Conservation (phyloP, 2,113 vertebrate genomes). For the Nothoprocta pentlandii region DNA sequence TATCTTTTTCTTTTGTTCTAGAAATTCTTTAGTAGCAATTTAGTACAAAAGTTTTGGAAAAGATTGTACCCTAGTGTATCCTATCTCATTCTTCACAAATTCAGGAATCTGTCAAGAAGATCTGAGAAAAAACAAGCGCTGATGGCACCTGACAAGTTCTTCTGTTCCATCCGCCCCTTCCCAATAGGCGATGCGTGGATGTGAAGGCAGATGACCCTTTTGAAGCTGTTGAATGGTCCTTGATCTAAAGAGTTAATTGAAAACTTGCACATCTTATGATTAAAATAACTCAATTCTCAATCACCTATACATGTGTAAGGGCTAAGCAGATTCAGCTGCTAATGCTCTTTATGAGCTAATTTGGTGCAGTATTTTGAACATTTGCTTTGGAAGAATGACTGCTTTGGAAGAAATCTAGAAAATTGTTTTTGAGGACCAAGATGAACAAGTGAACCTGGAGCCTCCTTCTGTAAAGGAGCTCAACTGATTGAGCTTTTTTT, state of each 20-base stretch:
- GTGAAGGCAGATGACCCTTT: not conserved
- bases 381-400: not conserved
- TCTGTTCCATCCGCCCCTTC: not conserved
- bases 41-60: not conserved
- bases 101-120: not conserved
- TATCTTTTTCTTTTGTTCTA: not conserved
- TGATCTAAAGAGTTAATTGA: not conserved
- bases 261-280: not conserved
- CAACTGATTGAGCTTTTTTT: not conserved
- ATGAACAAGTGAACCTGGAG: not conserved
- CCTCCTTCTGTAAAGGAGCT: not conserved
- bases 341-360: not conserved
- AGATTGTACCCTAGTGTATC: not conserved
- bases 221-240: not conserved
- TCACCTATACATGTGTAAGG: not conserved
- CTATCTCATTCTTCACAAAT: not conserved
- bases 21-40: not conserved
- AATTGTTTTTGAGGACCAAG: not conserved
- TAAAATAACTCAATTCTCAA: not conserved
- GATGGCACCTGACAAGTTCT: not conserved
- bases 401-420: not conserved
- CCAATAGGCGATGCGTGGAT: not conserved
- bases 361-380: not conserved
- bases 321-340: not conserved
- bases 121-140: not conserved